Conservation (phyloP, 2,113 vertebrate species). For the Sinocyclocheilus maitianheensis region DNA sequence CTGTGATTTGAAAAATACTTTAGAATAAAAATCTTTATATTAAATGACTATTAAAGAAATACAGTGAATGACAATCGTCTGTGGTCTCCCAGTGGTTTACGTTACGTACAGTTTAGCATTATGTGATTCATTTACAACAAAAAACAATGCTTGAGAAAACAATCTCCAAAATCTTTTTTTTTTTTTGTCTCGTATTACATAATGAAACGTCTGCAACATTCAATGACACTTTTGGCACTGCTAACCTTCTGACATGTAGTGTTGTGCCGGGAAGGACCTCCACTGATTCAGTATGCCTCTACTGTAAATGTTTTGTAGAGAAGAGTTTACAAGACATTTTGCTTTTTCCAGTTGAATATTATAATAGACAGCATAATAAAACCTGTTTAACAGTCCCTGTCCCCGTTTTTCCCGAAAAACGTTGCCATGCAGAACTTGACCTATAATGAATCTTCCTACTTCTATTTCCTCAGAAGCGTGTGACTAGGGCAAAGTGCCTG, state of each 20-base stretch:
- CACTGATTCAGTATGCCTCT: background rate
- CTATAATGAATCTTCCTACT: conserved; percentile 71
- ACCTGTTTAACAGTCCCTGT: background rate
- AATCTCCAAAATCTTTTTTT: too few species aligned
- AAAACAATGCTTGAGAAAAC: too few species aligned
- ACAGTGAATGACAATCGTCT: too few species aligned
- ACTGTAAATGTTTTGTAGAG: background rate
- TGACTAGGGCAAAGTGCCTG: conserved; percentile 66
- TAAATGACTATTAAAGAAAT: too few species aligned
- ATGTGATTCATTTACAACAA: too few species aligned
- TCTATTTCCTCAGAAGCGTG: conserved; percentile 72
- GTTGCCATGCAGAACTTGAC: conserved; percentile 70
- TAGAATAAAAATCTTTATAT: too few species aligned
- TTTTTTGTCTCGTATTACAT: background rate
- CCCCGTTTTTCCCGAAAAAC: conserved; percentile 9
- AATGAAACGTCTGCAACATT: background rate
- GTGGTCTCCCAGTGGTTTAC: too few species aligned
- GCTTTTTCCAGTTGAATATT: background rate
- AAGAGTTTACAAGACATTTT: background rate
- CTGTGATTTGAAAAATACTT: too few species aligned
- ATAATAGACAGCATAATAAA: background rate
- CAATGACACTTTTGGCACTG: background rate
- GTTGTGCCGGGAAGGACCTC: background rate
- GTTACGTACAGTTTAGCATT: too few species aligned
- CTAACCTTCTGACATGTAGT: background rate